These are phyloP conservation scores for Disparrhopalites patrizii DNA, from an alignment of 2,888 invertebrate species.

Conservation along the genomic window DNA sequence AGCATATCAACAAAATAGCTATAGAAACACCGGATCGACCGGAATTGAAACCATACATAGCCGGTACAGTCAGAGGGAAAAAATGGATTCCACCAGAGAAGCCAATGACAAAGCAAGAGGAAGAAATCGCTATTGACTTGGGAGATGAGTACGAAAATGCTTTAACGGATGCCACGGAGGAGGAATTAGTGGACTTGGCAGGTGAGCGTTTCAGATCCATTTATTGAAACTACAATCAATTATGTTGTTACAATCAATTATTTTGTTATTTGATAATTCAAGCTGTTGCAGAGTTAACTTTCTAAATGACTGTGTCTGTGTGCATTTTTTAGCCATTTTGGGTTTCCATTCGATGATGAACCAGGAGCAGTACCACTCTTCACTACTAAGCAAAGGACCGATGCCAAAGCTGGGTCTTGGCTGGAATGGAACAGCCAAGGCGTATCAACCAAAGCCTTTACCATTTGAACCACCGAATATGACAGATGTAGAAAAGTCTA, in stretches of 20 bases:
- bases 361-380: constrained; percentile 84
- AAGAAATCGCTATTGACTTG: constrained; percentile 87
- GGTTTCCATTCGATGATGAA: constrained; percentile 99
- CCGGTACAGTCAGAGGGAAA: constrained; percentile 86
- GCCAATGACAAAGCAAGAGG: constrained; percentile 77
- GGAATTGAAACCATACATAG: constrained; percentile 87
- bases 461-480: constrained; percentile 95
- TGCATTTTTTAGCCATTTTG: constrained; percentile 70
- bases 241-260: background rate
- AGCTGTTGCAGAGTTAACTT: no score
- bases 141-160: constrained; percentile 92
- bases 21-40: constrained; percentile 96
- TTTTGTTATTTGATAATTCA: background rate
- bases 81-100: constrained; percentile 74
- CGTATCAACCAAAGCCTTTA: constrained; percentile 82
- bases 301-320: background rate
- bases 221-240: background rate
- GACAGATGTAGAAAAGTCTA: constrained; percentile 90
- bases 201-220: constrained; percentile 55
- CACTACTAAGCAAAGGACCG: constrained; percentile 81
- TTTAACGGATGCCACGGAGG: constrained; percentile 80
- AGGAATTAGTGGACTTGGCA: constrained; percentile 97
- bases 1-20: constrained; percentile 97
- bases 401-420: constrained; percentile 62
- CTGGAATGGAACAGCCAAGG: constrained; percentile 93